phyloP scores from a whole-genome alignment of 30 jellyfish, hydroid and myxozoan genomes.

The Morbakka virulenta region DNA sequence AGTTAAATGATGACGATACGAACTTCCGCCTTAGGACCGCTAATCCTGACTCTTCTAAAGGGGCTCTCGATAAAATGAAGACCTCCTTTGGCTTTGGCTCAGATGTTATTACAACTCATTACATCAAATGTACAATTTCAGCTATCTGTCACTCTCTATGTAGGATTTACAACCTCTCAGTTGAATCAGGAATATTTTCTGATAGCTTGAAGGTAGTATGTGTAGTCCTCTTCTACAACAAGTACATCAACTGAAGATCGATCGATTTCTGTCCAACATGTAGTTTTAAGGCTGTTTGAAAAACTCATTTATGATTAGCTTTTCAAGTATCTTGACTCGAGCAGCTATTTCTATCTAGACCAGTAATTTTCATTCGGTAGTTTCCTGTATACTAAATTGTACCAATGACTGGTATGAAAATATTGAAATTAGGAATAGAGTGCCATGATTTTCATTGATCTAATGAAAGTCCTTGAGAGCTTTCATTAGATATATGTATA shows the following conservation, averaged over 20 bases:
- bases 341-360: neutral
- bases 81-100: conserved; percentile 33
- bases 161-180: conserved; percentile 32
- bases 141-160: conserved; percentile 26
- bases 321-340: conserved; percentile 8
- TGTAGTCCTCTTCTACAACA: no score
- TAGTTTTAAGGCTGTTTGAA: no score
- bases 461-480: no score
- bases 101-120: conserved; percentile 5
- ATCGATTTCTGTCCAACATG: no score
- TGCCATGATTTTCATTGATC: no score
- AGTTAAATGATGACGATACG: neutral
- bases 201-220: no score
- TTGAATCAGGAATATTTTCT: conserved; percentile 36
- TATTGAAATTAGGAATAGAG: no score
- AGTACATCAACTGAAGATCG: no score
- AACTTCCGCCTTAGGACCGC: neutral
- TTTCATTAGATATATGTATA: no score
- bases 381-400: no score
- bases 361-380: conserved; percentile 5
- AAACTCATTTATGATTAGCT: no score
- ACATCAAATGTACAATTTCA: neutral
- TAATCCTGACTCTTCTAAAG: neutral
- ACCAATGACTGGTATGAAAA: neutral
- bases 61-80: conserved; percentile 11